Percentiles rank a stretch among this genome's conserved stretches.
Conservation (phyloP, 2,113 vertebrate species). For the Amphiprion percula region DNA sequence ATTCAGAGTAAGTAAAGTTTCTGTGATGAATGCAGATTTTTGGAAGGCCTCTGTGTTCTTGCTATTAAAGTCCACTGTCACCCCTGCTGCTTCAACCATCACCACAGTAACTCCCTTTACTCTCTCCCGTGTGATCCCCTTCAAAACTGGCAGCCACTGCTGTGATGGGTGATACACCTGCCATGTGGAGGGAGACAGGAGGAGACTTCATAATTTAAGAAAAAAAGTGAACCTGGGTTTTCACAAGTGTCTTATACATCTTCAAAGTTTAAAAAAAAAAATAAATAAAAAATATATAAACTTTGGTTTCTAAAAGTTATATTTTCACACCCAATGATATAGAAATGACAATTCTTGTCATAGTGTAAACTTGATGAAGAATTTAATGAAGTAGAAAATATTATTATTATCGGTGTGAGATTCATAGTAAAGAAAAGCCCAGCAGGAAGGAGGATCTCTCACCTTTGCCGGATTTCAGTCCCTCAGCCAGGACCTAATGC, state of each 20-base stretch:
- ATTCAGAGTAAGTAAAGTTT: slow-evolving; percentile 27
- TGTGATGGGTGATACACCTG: too few relatives aligned
- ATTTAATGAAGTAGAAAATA: background rate
- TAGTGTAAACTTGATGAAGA: background rate
- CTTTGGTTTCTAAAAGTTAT: background rate
- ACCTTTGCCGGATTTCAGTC: background rate
- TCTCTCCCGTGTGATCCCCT: slow-evolving; percentile 6
- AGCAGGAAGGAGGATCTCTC: background rate
- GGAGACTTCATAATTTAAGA: too few relatives aligned
- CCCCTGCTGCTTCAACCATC: slow-evolving; percentile 23
- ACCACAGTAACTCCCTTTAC: background rate
- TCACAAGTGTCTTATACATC: too few relatives aligned
- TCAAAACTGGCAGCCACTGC: background rate
- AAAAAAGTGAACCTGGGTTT: too few relatives aligned
- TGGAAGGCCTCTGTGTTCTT: background rate
- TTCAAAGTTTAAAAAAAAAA: too few relatives aligned
- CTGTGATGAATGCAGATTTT: slow-evolving; percentile 50
- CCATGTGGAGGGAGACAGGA: too few relatives aligned
- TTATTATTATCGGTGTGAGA: background rate
- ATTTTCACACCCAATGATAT: background rate
- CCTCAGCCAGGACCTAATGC: background rate
- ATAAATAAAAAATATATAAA: background rate
- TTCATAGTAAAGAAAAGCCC: background rate
- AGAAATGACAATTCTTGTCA: background rate
- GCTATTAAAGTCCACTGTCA: slow-evolving; percentile 24